Conservation (phyloP, 1,140 invertebrate species). For the Drosophila rhopaloa region DNA sequence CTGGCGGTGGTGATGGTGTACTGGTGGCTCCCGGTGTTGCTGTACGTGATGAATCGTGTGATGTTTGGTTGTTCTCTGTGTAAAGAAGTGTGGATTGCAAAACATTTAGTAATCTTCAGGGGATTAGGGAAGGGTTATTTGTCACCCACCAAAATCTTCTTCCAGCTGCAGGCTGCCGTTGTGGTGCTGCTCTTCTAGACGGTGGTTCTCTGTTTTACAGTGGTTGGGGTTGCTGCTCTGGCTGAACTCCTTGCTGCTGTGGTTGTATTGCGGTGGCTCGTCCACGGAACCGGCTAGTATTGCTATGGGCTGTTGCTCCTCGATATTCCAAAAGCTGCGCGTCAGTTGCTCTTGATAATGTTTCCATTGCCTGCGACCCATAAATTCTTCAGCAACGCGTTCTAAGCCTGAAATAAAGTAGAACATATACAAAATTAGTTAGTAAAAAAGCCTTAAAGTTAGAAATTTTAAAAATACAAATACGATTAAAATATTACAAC, state of each 20-base stretch:
- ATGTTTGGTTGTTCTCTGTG: constrained; percentile 67
- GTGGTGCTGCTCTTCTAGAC: constrained; percentile 61
- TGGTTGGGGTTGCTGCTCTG: constrained; percentile 45
- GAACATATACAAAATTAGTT: constrained; percentile 4
- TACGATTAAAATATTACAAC: background rate
- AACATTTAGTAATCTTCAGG: no score
- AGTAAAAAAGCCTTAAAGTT: background rate
- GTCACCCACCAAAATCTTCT: constrained; percentile 60
- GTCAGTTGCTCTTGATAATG: constrained; percentile 92
- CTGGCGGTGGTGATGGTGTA: constrained; percentile 79
- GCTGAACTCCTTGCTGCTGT: constrained; percentile 35
- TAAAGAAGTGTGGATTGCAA: background rate
- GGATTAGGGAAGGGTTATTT: no score
- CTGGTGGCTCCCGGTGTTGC: constrained; percentile 40
- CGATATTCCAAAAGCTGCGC: constrained; percentile 79
- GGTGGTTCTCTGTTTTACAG: constrained; percentile 63
- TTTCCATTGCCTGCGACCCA: constrained; percentile 97
- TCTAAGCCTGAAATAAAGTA: constrained; percentile 91
- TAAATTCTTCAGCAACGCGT: constrained; percentile 97
- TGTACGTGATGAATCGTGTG: constrained; percentile 73
- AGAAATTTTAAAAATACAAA: background rate
- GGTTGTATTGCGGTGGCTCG: constrained; percentile 47
- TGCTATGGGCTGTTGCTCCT: constrained; percentile 74
- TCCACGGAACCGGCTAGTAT: constrained; percentile 57
- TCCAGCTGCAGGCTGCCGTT: constrained; percentile 46